A percentile compares a stretch with the other conserved stretches of the same genome.
These are phyloP conservation scores for Colistium nudipinnis DNA, from an alignment of 2,113 vertebrate species.

Conservation along the genomic window DNA sequence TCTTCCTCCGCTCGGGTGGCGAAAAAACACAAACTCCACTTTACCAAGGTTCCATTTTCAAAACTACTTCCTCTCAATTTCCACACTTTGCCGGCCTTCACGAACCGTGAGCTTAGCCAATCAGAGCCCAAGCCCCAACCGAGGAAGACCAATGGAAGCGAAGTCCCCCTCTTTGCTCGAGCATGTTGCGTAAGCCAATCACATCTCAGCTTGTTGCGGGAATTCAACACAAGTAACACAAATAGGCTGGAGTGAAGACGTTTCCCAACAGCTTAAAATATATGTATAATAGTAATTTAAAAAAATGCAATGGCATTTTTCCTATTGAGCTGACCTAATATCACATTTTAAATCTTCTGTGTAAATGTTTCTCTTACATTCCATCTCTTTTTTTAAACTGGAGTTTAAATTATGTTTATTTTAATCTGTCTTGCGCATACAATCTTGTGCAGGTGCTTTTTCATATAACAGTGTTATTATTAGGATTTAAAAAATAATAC, in stretches of 20 bases:
- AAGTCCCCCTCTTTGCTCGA: background rate
- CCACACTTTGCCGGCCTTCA: constrained; percentile 72
- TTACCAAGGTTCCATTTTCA: constrained; percentile 42
- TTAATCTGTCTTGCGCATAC: no score
- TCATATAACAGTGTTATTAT: no score
- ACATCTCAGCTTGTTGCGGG: background rate
- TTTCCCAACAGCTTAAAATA: no score
- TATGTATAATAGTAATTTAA: no score
- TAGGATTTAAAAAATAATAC: no score
- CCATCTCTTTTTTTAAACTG: no score
- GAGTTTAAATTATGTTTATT: no score
- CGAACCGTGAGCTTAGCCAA: constrained; percentile 52
- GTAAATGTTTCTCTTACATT: no score
- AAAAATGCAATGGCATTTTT: background rate
- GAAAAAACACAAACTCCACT: background rate
- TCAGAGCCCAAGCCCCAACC: background rate
- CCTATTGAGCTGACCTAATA: no score
- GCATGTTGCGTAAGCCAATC: constrained; percentile 24
- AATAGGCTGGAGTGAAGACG: background rate
- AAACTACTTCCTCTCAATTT: constrained; percentile 75
- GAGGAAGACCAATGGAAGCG: constrained; percentile 26
- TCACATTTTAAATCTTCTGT: no score
- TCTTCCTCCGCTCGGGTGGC: background rate
- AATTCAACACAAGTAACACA: background rate
- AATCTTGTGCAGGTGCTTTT: no score